These are phyloP conservation scores for Bombus confusus DNA, from an alignment of 1,140 invertebrate species.

Conservation along the genomic window DNA sequence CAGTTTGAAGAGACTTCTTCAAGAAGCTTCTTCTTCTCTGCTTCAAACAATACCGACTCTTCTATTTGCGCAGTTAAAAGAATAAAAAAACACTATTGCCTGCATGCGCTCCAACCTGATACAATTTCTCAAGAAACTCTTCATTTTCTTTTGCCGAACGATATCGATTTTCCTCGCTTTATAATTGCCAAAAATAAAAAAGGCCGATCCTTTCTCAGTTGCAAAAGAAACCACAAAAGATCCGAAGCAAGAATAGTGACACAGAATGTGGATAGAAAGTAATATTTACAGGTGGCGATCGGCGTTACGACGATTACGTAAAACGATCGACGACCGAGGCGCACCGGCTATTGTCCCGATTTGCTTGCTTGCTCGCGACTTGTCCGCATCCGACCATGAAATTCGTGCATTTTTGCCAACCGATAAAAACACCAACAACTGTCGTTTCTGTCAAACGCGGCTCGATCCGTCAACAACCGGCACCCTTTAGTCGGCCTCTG, in stretches of 20 bases:
- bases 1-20: not conserved
- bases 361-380: slow-evolving; percentile 61
- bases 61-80: not conserved
- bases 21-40: not conserved
- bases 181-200: not conserved
- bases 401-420: slow-evolving; percentile 61
- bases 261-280: slow-evolving; percentile 64
- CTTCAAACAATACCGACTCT: not conserved
- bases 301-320: slow-evolving; percentile 60
- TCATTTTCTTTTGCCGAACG: not conserved
- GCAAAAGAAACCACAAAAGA: slow-evolving; percentile 5
- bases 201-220: not conserved
- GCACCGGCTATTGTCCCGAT: slow-evolving; percentile 55
- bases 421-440: slow-evolving; percentile 15
- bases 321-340: slow-evolving; percentile 36
- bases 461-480: slow-evolving; percentile 36
- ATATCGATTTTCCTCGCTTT: not conserved
- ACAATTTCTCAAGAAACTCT: not conserved
- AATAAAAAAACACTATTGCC: no score
- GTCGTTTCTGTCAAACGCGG: slow-evolving; percentile 49
- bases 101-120: no score
- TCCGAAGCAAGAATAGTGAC: slow-evolving; percentile 20
- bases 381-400: slow-evolving; percentile 65
- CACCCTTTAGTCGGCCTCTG: slow-evolving; percentile 17
- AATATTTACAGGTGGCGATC: slow-evolving; percentile 54